phyloP scores from a whole-genome alignment of 2,113 vertebrate species.

The Cephalopterus ornatus region DNA sequence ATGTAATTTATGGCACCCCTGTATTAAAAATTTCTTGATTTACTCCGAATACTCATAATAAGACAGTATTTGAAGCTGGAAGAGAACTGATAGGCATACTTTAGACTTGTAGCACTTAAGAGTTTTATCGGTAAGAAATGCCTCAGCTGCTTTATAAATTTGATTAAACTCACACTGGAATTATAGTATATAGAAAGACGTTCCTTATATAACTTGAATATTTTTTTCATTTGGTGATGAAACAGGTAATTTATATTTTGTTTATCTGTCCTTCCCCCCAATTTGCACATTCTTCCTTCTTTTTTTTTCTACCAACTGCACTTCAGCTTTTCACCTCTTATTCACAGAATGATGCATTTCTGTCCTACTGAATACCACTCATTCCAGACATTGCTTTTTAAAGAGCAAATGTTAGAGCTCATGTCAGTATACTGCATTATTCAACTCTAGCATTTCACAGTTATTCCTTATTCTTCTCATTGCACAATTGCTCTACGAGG shows the following conservation, averaged over 20 bases:
- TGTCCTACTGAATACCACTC: background rate
- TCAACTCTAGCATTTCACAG: conserved; percentile 17
- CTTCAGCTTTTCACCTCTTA: background rate
- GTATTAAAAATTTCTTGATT: background rate
- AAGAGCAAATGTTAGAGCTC: conserved; percentile 35
- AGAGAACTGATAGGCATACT: background rate
- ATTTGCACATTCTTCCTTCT: background rate
- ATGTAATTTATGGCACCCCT: background rate
- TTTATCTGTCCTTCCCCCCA: background rate
- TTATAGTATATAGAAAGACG: background rate
- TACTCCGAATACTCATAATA: background rate
- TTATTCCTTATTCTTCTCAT: conserved; percentile 9
- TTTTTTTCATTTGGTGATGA: background rate
- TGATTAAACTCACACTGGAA: background rate
- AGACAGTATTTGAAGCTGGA: background rate
- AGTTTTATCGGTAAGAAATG: background rate
- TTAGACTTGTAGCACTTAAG: background rate
- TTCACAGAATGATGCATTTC: background rate
- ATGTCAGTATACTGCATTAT: background rate
- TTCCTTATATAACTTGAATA: background rate
- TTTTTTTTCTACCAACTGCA: background rate
- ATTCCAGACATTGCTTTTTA: conserved; percentile 46
- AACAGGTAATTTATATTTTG: background rate
- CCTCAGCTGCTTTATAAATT: background rate
- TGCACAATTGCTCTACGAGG: background rate